Evolutionary conservation across 2,797 vertebrate genomes (phyloP).

Genomic region (Smutsia gigantea): DNA sequence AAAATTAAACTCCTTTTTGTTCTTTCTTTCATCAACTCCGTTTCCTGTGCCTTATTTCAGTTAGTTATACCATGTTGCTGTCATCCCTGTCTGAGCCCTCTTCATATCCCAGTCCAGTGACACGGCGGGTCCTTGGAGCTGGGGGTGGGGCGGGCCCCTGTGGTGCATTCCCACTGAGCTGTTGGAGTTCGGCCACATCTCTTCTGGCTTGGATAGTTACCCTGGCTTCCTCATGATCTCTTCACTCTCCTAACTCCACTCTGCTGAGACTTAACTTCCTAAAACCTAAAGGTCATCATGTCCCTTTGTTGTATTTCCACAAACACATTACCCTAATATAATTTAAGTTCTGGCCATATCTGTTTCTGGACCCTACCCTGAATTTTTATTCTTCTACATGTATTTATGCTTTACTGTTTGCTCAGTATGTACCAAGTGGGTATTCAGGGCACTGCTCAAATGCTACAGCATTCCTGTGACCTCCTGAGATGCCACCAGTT

Average conservation of each 20-base stretch:
- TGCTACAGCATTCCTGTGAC: neutral
- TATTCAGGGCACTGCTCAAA: neutral
- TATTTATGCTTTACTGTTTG: neutral
- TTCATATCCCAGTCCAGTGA: neutral
- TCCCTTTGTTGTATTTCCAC: neutral
- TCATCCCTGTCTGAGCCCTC: neutral
- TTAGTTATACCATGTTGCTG: neutral
- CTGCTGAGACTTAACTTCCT: slow-evolving; percentile 6
- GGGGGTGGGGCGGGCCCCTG: neutral
- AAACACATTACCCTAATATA: neutral
- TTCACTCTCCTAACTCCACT: neutral
- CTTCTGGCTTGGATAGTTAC: neutral
- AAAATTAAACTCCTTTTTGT: neutral
- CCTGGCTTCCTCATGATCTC: neutral
- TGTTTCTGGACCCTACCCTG: neutral
- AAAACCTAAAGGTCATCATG: neutral
- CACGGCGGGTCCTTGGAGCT: neutral
- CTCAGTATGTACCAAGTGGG: fast-evolving
- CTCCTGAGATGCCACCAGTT: neutral
- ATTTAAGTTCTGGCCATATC: neutral
- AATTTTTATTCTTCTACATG: neutral
- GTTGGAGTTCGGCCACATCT: neutral
- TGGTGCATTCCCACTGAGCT: neutral
- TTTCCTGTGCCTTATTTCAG: neutral
- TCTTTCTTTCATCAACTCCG: neutral